Percentiles rank a stretch among this genome's conserved stretches.
Conservation (phyloP, 2,888 invertebrate species). For the Patella caerulea region DNA sequence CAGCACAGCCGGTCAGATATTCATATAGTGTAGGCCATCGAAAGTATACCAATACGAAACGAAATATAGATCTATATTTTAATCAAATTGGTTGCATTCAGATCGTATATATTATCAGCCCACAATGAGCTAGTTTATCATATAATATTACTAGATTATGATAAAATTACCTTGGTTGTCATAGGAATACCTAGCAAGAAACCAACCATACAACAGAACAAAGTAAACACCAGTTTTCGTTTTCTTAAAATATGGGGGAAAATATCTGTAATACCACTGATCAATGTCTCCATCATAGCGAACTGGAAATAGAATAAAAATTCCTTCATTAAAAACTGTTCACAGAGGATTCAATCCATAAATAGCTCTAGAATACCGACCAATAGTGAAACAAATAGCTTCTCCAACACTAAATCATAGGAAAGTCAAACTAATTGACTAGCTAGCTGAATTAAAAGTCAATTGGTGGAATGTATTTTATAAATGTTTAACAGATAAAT, state of each 20-base stretch:
- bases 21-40: too few species aligned
- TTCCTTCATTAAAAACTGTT: too few species aligned
- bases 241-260: constrained; percentile 56
- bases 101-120: too few species aligned
- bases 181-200: constrained; percentile 65
- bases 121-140: too few species aligned
- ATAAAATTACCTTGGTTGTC: constrained; percentile 56
- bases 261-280: constrained; percentile 62
- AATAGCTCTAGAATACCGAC: too few species aligned
- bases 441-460: constrained; percentile 12
- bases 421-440: constrained; percentile 15
- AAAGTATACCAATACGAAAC: too few species aligned
- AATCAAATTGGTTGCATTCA: too few species aligned
- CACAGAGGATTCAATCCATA: too few species aligned
- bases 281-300: constrained; percentile 67
- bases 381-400: background rate
- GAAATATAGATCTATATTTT: too few species aligned
- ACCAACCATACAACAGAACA: constrained; percentile 55
- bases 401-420: constrained; percentile 21
- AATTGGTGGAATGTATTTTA: background rate
- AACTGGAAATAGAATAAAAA: constrained; percentile 50
- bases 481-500: background rate
- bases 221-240: constrained; percentile 55
- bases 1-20: too few species aligned
- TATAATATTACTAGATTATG: too few species aligned